Base-by-base conservation (phyloP, 2,888 invertebrate genomes). In the Notodonta ziczac region DNA sequence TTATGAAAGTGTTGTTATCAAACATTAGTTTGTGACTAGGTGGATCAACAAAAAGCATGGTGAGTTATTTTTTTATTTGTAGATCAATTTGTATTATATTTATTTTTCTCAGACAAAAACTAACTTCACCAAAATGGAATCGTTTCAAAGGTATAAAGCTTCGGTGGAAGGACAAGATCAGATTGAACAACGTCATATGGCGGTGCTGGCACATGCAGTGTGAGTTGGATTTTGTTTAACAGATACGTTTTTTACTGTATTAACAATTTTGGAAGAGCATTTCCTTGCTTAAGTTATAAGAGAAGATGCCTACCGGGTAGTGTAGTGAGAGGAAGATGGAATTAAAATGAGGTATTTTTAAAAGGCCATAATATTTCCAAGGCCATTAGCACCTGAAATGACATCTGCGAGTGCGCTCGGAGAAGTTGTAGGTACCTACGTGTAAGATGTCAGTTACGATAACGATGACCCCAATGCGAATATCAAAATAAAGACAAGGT, bases 91-190 rank as follows among this genome's bases (percentile, higher is more conserved):
- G 74, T 75, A 24, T 66, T 73, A 70, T 80, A 69, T 73, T 69
- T 81, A 74, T 66, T 72, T 68, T 95, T 96, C 88, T 83, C 95
- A 98, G 98, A 95, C 99, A 99, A 95, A 99, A 99, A 94, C 94
- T 99, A 91, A 99, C 99, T 65, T 99, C 99, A 70, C 99, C 99
- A 69, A 99, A 99, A 96, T 99, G 99, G 99, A 99, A 99, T 94
- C 97, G 98, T 84, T 99, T 99, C 95, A 98, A 99, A 94, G 99
- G 99, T 72, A 97, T 99, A 83, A 97, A 99, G 82, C 94, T 99
- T 70, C 95, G 98, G 81, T 98, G 99, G 97, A 99, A 99, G 93
- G 99, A 99, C 95, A 99, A 99, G 94, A 99, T 99, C 84, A 96
- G 99, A 77, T 94, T 99, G 81, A 99, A 99, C 95, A 99, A 99